Evolutionary conservation across 2,888 invertebrate species (phyloP).

Genomic region (Trichogramma dendrolimi): DNA sequence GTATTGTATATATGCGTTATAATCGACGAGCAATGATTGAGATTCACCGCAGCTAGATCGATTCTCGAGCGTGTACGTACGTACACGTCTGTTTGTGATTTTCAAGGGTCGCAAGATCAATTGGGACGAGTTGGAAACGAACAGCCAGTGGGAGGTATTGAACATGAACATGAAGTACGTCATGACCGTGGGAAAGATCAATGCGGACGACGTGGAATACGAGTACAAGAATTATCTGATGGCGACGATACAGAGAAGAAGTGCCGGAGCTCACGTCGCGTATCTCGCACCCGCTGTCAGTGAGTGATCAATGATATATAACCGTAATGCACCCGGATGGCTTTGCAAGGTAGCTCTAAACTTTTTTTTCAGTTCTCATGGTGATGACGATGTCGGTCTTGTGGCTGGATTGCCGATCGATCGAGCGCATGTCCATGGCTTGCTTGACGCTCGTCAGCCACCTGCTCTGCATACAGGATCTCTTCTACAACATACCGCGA

Average conservation of each 20-base stretch:
- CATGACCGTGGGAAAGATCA: not conserved
- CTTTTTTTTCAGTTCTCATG: slow-evolving; percentile 52
- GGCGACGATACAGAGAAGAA: slow-evolving; percentile 58
- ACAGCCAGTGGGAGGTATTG: slow-evolving; percentile 57
- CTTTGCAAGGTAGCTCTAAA: not conserved
- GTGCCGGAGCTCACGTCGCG: slow-evolving; percentile 57
- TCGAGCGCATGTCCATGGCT: slow-evolving; percentile 57
- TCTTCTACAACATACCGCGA: slow-evolving; percentile 58
- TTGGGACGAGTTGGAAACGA: no score
- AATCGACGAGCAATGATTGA: no score
- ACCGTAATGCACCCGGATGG: not conserved
- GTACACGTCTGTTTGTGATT: no score
- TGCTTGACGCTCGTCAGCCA: slow-evolving; percentile 60
- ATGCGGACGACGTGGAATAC: slow-evolving; percentile 1
- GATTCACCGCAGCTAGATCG: no score
- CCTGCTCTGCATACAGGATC: slow-evolving; percentile 57
- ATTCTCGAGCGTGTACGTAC: no score
- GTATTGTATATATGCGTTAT: not conserved
- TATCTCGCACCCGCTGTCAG: slow-evolving; percentile 59
- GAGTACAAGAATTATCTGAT: not conserved
- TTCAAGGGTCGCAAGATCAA: no score
- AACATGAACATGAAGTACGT: slow-evolving; percentile 32
- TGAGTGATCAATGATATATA: slow-evolving; percentile 26
- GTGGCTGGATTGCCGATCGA: slow-evolving; percentile 57
- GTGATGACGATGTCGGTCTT: slow-evolving; percentile 58